Base-by-base conservation (phyloP, 2,113 vertebrate species). In the Bubo blakistoni region DNA sequence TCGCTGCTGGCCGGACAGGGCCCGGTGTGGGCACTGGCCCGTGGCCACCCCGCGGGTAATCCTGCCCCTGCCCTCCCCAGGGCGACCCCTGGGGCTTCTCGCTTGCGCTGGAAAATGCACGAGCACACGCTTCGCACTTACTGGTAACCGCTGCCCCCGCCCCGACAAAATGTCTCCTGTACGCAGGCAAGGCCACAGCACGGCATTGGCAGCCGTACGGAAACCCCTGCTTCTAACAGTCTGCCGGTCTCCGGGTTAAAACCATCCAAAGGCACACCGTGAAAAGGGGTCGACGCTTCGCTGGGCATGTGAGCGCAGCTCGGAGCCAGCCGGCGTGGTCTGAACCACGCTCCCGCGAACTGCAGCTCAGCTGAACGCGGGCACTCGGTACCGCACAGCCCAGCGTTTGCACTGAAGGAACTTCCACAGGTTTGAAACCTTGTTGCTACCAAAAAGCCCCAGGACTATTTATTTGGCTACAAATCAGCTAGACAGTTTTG, bases 111-210 rank as follows among this genome's bases (percentile, higher is more conserved):
- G 22, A 17, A 38, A 24, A 55, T 1, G 30, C 30, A 4, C 1
- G 2, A 11, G 38, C 2, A 3, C 13, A 4, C 1, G 3, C 24
- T 36, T 26, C 8, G 1, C 6, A 1, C 46, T n/a, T 26, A 9
- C 17, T 1, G 36, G 22, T 10, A 16, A 42, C 11, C 16, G 3
- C 21, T 18, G 8, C 27, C 51, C 27, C 16, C 3, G 2, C 32
- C 65, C 16, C 6, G 4, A 14, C 44, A 16, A 20, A 55, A n/a
- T 2, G 63, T 55, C 55, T 18, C 10, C 12, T 3, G 19, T 7
- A 6, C 2, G 3, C 40, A 11, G 16, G 6, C 18, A 3, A 55
- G 67, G 58, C 86, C 77, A 6, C 7, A 1, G 7, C 3, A 3
- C 11, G 38, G 21, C 38, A 8, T 2, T 1, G 6, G 40, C 8